Evolutionary conservation across 53 echinoderm and acorn worm species (phyloP), one percentile per base, ranked within the genome.

Genomic region (Hippasteria phrygiana): DNA sequence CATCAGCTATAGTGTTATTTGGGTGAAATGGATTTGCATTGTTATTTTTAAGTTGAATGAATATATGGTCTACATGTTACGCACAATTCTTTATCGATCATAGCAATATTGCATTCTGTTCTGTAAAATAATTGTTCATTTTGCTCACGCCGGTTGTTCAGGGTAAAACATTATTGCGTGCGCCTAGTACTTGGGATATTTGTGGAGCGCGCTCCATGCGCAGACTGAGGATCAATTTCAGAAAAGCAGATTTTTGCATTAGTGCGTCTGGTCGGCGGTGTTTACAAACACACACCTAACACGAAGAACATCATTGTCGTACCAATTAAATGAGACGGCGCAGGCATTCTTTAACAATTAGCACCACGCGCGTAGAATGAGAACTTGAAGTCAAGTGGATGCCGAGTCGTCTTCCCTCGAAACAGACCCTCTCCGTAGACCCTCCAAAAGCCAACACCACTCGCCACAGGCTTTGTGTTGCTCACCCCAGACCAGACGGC

Each of bases 231-330:
- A 81, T 81, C 65, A 26, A 64, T 81, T 27, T 81, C 81, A 81
- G 29, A 32, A 63, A 63, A 20, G 81, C 81, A 65, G 43, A 31
- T 64, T 81, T 65, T 13, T 81, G 81, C 33, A 81, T 81, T 81
- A 81, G 81, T 18, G 12, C 43, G 81, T 81, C 81, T 81, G 32
- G 81, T 63, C 65, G 63, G 42, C 62, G 43, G 9, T 81, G 81
- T 81, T 81, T 81, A 81, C 81, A 81, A 81, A 81, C 81, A 81
- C 62, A 62, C 81, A 81, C 65, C 42, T 42, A 39, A 24, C 81
- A 63, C 43, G 43, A 45, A 65, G 55, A 3, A 65, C 81, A 81
- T 45, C 63, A 81, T 81, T 81, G 45, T 64, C 65, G 35, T 32
- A 65, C 81, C 81, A 81, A 81, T 81, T 81, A 81, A 37, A 64